Evolutionary conservation across 2,797 vertebrate genomes (phyloP).

Genomic region (Lacerta bilineata): DNA sequence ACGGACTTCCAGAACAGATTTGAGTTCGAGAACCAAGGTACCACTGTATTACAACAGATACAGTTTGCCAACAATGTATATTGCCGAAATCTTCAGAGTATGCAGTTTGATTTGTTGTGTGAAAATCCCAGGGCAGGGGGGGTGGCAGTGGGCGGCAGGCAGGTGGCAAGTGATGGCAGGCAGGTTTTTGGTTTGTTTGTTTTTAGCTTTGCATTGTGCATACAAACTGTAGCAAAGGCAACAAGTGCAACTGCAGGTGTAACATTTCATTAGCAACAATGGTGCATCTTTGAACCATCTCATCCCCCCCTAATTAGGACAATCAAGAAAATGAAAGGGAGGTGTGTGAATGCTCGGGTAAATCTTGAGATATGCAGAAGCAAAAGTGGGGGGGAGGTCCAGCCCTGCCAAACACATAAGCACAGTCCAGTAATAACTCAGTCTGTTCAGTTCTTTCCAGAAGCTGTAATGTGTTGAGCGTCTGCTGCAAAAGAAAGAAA

Average conservation of each 20-base stretch:
- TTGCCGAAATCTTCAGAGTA: neutral
- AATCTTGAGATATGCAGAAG: neutral
- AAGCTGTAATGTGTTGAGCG: neutral
- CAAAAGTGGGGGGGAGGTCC: neutral
- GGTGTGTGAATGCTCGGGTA: neutral
- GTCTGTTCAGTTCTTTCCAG: neutral
- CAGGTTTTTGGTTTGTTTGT: too few relatives aligned
- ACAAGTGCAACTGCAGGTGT: too few relatives aligned
- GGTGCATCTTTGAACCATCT: too few relatives aligned
- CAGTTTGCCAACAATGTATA: neutral
- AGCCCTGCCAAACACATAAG: neutral
- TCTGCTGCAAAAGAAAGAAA: neutral
- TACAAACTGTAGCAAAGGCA: neutral
- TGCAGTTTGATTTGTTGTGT: neutral
- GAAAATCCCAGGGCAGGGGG: neutral
- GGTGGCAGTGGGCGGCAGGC: neutral
- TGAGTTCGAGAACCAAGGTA: too few relatives aligned
- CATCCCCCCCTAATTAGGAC: too few relatives aligned
- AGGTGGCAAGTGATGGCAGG: neutral
- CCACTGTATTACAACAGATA: neutral
- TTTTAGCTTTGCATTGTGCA: neutral
- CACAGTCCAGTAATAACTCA: neutral
- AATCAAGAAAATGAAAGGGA: neutral
- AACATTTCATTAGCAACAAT: neutral
- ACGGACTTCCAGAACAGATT: too few relatives aligned